Evolutionary conservation across 2,113 vertebrate species (phyloP).

Genomic region (Lutjanus erythropterus): DNA sequence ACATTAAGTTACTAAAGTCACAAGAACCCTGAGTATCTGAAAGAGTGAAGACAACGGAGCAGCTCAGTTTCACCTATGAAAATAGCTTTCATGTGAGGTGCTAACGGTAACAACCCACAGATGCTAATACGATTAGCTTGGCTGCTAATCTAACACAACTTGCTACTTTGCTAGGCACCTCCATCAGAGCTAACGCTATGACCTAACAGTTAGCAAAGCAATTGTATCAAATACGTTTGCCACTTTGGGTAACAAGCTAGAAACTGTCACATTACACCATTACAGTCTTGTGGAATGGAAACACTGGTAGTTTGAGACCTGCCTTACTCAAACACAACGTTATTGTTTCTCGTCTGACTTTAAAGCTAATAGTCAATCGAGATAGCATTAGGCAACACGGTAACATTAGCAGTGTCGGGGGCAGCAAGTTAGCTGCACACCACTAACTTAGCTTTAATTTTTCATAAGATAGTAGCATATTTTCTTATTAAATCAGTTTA

Average conservation of each 20-base stretch:
- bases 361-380: neutral
- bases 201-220: neutral
- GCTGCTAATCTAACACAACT: conserved; percentile 26
- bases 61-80: neutral
- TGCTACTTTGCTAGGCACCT: conserved; percentile 3
- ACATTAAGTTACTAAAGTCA: accelerated
- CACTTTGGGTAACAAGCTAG: no score
- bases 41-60: neutral
- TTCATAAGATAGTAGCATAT: neutral
- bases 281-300: no score
- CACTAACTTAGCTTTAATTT: conserved; percentile 2
- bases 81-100: conserved; percentile 20
- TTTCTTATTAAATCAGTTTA: neutral
- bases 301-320: neutral
- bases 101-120: neutral
- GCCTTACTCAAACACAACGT: neutral
- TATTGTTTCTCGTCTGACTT: neutral
- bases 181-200: neutral
- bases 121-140: conserved; percentile 44
- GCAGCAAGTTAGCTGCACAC: neutral
- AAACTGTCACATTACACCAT: neutral
- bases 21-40: accelerated
- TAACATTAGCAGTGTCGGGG: neutral
- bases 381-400: neutral
- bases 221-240: neutral